These are phyloP conservation scores for Pygoscelis antarcticus DNA, from an alignment of 2,113 vertebrate genomes.

Conservation along the genomic window DNA sequence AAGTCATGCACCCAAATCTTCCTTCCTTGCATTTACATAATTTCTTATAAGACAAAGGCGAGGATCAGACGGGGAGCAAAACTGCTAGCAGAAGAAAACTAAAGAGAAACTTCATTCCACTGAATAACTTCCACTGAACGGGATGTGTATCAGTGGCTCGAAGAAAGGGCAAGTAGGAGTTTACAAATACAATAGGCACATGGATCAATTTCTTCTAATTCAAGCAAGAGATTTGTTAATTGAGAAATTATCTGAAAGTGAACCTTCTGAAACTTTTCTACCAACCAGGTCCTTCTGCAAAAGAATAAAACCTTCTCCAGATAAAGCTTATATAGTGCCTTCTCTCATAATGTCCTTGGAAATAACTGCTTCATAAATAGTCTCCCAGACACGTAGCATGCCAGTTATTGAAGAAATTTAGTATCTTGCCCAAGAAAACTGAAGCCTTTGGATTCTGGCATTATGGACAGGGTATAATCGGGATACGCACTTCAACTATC, in stretches of 20 bases:
- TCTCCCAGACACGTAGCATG: neutral
- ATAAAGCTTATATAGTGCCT: neutral
- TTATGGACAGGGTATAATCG: neutral
- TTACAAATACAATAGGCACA: neutral
- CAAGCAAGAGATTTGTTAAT: neutral
- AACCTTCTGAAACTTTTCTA: neutral
- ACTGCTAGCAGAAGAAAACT: neutral
- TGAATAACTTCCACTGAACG: neutral
- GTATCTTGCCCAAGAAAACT: accelerated
- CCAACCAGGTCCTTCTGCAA: neutral
- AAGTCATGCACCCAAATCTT: neutral
- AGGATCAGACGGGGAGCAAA: neutral
- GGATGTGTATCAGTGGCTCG: neutral
- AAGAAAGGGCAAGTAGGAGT: neutral
- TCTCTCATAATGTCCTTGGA: neutral
- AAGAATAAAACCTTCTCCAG: neutral
- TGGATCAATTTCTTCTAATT: neutral
- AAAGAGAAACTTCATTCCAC: neutral
- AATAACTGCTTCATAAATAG: neutral
- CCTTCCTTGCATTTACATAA: neutral
- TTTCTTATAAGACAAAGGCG: neutral
- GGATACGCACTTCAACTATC: neutral
- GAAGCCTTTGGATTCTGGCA: neutral
- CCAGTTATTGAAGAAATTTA: neutral
- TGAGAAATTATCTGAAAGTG: neutral